Percentiles rank a stretch among this genome's conserved stretches.
These are phyloP conservation scores for Cassiopea andromeda DNA, from an alignment of 30 jellyfish, hydroid and myxozoan species.

Conservation along the genomic window DNA sequence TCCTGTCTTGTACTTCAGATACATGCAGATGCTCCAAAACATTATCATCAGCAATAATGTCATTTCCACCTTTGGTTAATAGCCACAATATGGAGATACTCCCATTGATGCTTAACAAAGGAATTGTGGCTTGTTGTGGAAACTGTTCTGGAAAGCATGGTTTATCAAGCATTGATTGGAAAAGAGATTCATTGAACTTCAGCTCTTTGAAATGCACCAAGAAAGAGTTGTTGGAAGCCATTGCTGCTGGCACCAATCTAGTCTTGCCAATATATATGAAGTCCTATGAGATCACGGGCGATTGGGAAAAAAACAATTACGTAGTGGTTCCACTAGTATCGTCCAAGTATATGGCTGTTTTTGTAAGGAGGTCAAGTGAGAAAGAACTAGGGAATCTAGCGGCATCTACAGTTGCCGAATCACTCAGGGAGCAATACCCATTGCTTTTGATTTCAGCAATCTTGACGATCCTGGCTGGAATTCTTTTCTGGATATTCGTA, in stretches of 20 bases:
- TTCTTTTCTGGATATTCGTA: conserved; percentile 53
- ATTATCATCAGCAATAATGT: conserved; percentile 11
- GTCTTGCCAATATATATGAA: conserved; percentile 25
- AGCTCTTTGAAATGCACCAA: conserved; percentile 23
- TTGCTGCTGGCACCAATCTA: conserved; percentile 42
- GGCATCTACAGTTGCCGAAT: not conserved
- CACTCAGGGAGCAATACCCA: conserved; percentile 50
- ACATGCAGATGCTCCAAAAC: conserved; percentile 36
- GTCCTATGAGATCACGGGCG: conserved; percentile 5
- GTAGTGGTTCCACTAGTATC: conserved; percentile 22
- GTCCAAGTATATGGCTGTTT: conserved; percentile 21
- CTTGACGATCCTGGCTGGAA: conserved; percentile 44
- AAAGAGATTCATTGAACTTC: not conserved
- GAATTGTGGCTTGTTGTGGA: conserved; percentile 45
- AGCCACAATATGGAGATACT: not conserved
- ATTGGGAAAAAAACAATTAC: not conserved
- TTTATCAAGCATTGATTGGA: conserved; percentile 25
- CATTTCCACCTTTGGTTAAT: conserved; percentile 27
- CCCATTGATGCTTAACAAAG: conserved; percentile 18
- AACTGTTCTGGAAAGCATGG: conserved; percentile 68
- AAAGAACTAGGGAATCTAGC: conserved; percentile 49
- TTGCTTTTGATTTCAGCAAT: conserved; percentile 17
- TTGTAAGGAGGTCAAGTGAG: conserved; percentile 4
- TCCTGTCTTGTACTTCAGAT: not conserved
- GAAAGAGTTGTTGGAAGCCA: conserved; percentile 5